Base-by-base conservation (phyloP, 2,797 vertebrate species). In the Microcaecilia unicolor region DNA sequence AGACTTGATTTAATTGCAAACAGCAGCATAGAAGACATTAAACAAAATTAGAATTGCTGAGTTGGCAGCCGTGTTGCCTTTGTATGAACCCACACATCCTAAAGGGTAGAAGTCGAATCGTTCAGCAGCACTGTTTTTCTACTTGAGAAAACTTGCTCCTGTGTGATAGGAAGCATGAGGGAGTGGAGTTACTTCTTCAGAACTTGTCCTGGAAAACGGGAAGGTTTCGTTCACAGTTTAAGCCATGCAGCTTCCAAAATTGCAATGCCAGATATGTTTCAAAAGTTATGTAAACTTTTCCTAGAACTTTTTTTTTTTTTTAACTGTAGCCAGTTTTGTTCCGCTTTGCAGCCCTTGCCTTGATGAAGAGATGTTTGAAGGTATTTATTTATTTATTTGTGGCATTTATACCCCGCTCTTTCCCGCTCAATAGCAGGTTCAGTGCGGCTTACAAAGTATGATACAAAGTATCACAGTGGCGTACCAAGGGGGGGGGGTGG, bases 101-200 rank as follows among this genome's bases (percentile, higher is more conserved):
- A 58, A 72, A 46, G 67, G 70, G 50, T 52, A 59, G 62, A 74
- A 73, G 66, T 68, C 63, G 61, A 48, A 14, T 56, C 76, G 74
- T 74, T 31, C 31, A 61, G 55, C 36, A 29, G 36, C 38, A 28
- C 1, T 46, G 28, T 47, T 61, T 22, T 40, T 47, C 33, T 37
- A 58, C 45, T 61, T 60, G 30, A n/a, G 34, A 43, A 57, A 66
- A 56, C 20, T 35, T 61, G 64, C 55, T 54, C 37, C 44, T 52
- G 44, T 49, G 28, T 52, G 55, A 33, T 61, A 7, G 44, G 35
- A 41, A 60, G 36, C 41, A 54, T 57, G 51, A 55, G 51, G 61
- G 61, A 44, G 39, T 34, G 36, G 19, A 44, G 56, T 29, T 36
- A 50, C 33, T 28, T 58, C 47, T 38, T 69, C 41, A 34, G 66